Evolutionary conservation across 1,140 invertebrate genomes (phyloP).

Genomic region (Glossosoma conforme): DNA sequence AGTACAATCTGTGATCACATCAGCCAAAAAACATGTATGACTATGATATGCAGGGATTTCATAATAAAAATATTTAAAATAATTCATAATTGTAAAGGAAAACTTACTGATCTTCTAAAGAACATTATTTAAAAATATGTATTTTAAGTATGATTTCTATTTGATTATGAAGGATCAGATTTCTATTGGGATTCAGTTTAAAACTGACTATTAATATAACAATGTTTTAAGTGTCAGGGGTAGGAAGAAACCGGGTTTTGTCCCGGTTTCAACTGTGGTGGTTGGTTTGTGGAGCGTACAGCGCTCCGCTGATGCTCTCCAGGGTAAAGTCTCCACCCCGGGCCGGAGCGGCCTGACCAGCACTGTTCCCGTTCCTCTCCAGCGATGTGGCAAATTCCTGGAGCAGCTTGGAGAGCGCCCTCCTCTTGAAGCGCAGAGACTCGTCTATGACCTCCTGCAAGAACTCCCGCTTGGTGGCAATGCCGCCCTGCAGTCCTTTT

Average conservation of each 20-base stretch:
- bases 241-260: slow-evolving; percentile 6
- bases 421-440: slow-evolving; percentile 66
- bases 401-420: slow-evolving; percentile 55
- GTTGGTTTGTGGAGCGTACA: slow-evolving; percentile 20
- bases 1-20: too few relatives aligned
- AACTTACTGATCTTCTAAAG: too few relatives aligned
- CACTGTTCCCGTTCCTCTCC: slow-evolving; percentile 47
- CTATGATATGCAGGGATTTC: too few relatives aligned
- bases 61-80: too few relatives aligned
- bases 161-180: too few relatives aligned
- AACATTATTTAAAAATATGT: too few relatives aligned
- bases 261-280: slow-evolving; percentile 37
- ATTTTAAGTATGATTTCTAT: too few relatives aligned
- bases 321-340: slow-evolving; percentile 18
- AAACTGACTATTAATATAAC: slow-evolving; percentile 18
- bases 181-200: slow-evolving; percentile 27
- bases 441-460: slow-evolving; percentile 64
- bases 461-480: slow-evolving; percentile 56
- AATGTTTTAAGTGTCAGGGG: slow-evolving; percentile 4
- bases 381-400: slow-evolving; percentile 47
- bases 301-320: slow-evolving; percentile 7
- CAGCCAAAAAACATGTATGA: too few relatives aligned
- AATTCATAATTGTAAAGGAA: too few relatives aligned
- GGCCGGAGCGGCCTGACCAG: slow-evolving; percentile 2
- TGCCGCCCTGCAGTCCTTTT: slow-evolving; percentile 56